A percentile compares a stretch with the other conserved stretches of the same genome.
These are phyloP conservation scores for Periphyllus acericola DNA, from an alignment of 2,888 invertebrate genomes.

Conservation along the genomic window DNA sequence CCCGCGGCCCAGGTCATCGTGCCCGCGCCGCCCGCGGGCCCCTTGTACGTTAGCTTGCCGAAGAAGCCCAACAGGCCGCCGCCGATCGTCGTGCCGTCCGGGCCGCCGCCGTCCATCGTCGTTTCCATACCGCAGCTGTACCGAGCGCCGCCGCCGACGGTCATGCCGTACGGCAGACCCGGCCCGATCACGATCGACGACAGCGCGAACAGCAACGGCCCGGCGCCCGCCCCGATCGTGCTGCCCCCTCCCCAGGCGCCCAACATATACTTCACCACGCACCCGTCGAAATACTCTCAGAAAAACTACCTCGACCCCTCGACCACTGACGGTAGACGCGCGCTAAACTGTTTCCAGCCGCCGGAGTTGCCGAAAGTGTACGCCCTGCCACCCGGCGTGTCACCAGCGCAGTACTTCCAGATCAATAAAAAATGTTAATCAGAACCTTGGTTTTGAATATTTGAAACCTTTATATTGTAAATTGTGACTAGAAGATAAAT, in stretches of 20 bases:
- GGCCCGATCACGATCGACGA: constrained; percentile 42
- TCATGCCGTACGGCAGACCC: constrained; percentile 9
- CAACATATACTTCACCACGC: constrained; percentile 47
- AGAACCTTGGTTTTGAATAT: not conserved
- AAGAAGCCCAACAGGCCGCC: not conserved
- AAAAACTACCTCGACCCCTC: not conserved
- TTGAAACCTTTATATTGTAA: not conserved
- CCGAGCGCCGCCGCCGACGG: not conserved
- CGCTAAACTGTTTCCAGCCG: not conserved
- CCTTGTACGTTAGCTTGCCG: constrained; percentile 19
- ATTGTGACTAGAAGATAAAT: not conserved
- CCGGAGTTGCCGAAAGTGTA: constrained; percentile 31
- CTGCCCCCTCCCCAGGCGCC: constrained; percentile 5
- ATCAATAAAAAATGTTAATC: not conserved
- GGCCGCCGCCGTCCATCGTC: constrained; percentile 47
- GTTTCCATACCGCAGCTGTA: constrained; percentile 27
- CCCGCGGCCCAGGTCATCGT: constrained; percentile 5
- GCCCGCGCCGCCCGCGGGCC: constrained; percentile 8
- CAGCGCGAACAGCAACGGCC: not conserved
- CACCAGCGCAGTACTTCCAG: constrained; percentile 14
- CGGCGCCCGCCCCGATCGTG: not conserved
- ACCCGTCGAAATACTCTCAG: constrained; percentile 1
- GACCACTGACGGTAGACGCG: not conserved
- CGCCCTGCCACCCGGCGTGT: constrained; percentile 30
- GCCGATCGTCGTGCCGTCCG: constrained; percentile 21